Evolutionary conservation across 2,888 invertebrate genomes (phyloP), one percentile per base, ranked within the genome.

Genomic region (Eilema caniola): DNA sequence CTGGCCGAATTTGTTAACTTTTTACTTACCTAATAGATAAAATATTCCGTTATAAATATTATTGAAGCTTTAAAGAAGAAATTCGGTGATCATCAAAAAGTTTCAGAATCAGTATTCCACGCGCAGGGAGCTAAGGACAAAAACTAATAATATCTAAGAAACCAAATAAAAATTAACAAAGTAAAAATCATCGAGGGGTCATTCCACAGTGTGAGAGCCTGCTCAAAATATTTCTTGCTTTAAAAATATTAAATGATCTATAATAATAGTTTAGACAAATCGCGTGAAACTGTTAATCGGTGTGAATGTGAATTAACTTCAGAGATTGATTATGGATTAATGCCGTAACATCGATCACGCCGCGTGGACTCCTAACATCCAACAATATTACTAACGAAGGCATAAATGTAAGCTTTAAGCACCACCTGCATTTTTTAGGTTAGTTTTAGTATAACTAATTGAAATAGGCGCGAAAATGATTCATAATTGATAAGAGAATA

Each of bases 201-300:
- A 53, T 53, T 53, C n/a, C 8, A 53, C 20, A 53, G 53, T 53
- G 53, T 53, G 53, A 53, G 53, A 37, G 57, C 63, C 57, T 16
- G 53, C n/a, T 59, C 57, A 59, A 59, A 59, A 59, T 16, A 61
- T 28, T 25, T 61, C 57, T 59, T 25, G 57, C 57, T 59, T 59
- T 4, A 59, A 59, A 24, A 59, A 59, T 25, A 59, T 25, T 64
- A 64, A 72, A 69, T 66, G 72, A 66, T 66, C 37, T 66, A 59
- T 72, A 69, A 69, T 69, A 68, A 68, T 72, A 68, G 65, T 68
- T 68, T 65, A 69, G 47, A 47, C 33, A 28, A 72, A 72, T 66
- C 63, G 69, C 72, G 72, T 72, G 69, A 72, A 69, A 72, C 69
- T 69, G 62, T 62, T 72, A 72, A 72, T 72, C 56, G 72, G 25